A percentile compares a stretch with the other conserved stretches of the same genome.
Conservation (phyloP, 2,888 invertebrate species). For the Podotricha telesiphe region DNA sequence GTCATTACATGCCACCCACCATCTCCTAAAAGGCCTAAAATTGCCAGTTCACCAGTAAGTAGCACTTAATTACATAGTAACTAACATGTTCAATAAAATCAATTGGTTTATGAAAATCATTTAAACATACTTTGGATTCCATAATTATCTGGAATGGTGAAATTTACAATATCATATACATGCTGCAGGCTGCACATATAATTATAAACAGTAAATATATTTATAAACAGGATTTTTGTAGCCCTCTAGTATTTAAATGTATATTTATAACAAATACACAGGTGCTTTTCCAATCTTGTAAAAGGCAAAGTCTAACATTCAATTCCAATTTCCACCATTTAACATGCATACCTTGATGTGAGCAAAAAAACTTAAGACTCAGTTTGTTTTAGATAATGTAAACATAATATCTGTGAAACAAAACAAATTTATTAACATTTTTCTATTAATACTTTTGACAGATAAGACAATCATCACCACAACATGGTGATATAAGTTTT, state of each 20-base stretch:
- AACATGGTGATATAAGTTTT: conserved; percentile 61
- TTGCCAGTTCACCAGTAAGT: conserved; percentile 28
- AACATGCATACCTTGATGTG: too few relatives aligned
- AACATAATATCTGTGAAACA: too few relatives aligned
- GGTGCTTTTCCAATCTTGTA: too few relatives aligned
- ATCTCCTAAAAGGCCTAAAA: conserved; percentile 44
- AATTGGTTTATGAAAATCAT: too few relatives aligned
- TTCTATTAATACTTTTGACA: conserved; percentile 14
- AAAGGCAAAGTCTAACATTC: neutral
- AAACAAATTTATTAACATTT: neutral
- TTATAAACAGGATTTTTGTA: too few relatives aligned
- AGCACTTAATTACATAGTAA: neutral
- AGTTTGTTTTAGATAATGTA: too few relatives aligned
- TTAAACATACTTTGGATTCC: neutral
- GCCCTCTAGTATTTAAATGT: too few relatives aligned
- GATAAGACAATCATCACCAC: conserved; percentile 21
- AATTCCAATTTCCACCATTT: neutral
- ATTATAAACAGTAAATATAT: too few relatives aligned
- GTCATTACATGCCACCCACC: conserved; percentile 39
- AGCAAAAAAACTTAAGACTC: neutral
- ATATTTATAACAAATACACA: too few relatives aligned
- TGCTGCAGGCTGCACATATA: too few relatives aligned
- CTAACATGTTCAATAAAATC: too few relatives aligned
- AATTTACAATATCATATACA: too few relatives aligned
- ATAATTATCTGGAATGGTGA: neutral